Percentiles rank a stretch among this genome's conserved stretches.
These are phyloP conservation scores for Homarus americanus DNA, from an alignment of 1,140 invertebrate species.

Conservation along the genomic window DNA sequence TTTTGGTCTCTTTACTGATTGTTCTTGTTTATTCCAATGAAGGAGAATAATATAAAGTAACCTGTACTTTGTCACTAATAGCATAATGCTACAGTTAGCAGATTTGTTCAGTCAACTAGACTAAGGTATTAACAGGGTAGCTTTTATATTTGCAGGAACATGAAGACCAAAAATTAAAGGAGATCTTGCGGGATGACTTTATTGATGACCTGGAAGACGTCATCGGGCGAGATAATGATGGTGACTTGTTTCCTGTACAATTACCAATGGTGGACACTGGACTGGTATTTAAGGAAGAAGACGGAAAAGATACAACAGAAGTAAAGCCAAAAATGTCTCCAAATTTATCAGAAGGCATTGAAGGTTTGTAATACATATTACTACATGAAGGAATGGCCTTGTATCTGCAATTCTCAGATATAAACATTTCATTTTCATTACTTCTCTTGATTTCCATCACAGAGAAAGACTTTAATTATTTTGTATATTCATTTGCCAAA, in stretches of 20 bases:
- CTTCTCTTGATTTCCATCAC: no score
- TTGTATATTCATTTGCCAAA: no score
- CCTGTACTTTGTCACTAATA: no score
- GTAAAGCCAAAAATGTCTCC: neutral
- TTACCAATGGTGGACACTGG: constrained; percentile 56
- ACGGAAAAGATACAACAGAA: neutral
- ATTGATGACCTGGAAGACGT: constrained; percentile 55
- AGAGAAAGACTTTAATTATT: no score
- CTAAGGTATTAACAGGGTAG: neutral
- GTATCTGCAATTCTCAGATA: no score
- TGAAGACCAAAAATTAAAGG: constrained; percentile 65
- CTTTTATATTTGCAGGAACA: constrained; percentile 46
- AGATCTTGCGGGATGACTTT: constrained; percentile 59
- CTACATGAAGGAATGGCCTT: neutral
- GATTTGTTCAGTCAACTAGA: no score
- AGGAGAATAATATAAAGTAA: no score
- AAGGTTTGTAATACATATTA: constrained; percentile 23
- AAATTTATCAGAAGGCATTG: neutral
- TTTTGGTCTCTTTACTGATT: no score
- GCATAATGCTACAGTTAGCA: no score
- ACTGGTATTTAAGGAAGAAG: constrained; percentile 53
- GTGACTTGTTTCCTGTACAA: constrained; percentile 59
- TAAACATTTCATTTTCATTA: no score
- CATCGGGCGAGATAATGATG: constrained; percentile 8
- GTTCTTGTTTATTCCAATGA: no score